Conservation (phyloP, 2,797 vertebrate species). For the Cynodonichthys magdalenae region DNA sequence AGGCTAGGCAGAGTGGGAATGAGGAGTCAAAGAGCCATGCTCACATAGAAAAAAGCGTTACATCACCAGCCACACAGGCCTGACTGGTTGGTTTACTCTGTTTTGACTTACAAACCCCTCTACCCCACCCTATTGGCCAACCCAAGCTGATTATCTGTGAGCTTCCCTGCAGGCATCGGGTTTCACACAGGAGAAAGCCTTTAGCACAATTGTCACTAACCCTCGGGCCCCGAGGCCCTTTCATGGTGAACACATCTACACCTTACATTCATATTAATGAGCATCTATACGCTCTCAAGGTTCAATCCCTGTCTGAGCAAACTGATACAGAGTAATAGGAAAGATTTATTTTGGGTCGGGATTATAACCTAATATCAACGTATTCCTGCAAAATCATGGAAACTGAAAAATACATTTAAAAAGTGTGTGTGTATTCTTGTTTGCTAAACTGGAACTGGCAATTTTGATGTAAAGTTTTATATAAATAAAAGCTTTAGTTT, state of each 20-base stretch:
- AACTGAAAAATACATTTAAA: no score
- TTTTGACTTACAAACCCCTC: conserved; percentile 24
- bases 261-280: conserved; percentile 25
- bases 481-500: no score
- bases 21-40: conserved; percentile 21
- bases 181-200: conserved; percentile 74
- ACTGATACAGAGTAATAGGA: not conserved
- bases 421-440: no score
- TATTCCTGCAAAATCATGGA: no score
- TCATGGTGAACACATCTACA: conserved; percentile 28
- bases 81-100: conserved; percentile 67
- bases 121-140: conserved; percentile 39
- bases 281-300: conserved; percentile 5
- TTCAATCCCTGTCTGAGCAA: conserved; percentile 14
- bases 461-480: no score
- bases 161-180: conserved; percentile 64
- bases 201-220: conserved; percentile 59
- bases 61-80: conserved; percentile 51
- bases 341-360: conserved; percentile 42
- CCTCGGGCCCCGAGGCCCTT: conserved; percentile 37
- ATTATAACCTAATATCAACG: conserved; percentile 4
- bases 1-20: conserved; percentile 3
- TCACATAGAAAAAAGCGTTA: conserved; percentile 22
- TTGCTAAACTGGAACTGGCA: no score
- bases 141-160: conserved; percentile 61